Evolutionary conservation across 2,888 invertebrate species (phyloP).

Genomic region (Penaeus monodon): DNA sequence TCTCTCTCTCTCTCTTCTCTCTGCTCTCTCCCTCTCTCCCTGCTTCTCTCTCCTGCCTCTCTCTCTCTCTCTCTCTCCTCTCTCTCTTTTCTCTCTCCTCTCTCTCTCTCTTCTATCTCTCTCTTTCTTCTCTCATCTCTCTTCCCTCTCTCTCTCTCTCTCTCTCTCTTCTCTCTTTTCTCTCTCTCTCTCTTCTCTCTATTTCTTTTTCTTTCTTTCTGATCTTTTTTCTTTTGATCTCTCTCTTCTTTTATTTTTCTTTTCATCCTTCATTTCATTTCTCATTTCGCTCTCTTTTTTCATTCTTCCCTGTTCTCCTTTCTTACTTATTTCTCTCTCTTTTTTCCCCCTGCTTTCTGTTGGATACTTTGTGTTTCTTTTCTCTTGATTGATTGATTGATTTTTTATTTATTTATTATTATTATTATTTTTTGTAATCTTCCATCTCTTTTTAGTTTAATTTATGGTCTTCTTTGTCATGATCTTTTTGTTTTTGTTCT

Average conservation of each 20-base stretch:
- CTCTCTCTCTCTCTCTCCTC: not conserved
- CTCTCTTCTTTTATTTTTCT: not conserved
- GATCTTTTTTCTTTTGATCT: not conserved
- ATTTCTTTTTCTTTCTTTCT: not conserved
- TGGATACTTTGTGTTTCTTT: too few species aligned
- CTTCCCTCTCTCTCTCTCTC: not conserved
- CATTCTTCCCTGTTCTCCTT: too few species aligned
- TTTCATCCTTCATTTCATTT: too few species aligned
- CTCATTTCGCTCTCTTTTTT: too few species aligned
- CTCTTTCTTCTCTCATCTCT: constrained; percentile 1
- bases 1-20: not conserved
- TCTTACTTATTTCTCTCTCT: too few species aligned
- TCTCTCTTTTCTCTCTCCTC: constrained; percentile 7
- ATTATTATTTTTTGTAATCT: too few species aligned
- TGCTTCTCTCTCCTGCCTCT: not conserved
- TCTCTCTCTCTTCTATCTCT: constrained; percentile 19
- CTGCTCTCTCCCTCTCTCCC: constrained; percentile 4
- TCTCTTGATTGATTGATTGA: too few species aligned
- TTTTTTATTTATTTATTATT: too few species aligned
- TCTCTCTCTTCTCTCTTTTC: not conserved
- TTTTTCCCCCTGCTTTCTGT: too few species aligned
- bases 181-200: not conserved
- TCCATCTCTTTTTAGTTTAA: too few species aligned
- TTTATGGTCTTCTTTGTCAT: too few species aligned
- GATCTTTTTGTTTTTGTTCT: too few species aligned